phyloP scores from a whole-genome alignment of 2,888 invertebrate species.

The Cataglyphis altisquamis region DNA sequence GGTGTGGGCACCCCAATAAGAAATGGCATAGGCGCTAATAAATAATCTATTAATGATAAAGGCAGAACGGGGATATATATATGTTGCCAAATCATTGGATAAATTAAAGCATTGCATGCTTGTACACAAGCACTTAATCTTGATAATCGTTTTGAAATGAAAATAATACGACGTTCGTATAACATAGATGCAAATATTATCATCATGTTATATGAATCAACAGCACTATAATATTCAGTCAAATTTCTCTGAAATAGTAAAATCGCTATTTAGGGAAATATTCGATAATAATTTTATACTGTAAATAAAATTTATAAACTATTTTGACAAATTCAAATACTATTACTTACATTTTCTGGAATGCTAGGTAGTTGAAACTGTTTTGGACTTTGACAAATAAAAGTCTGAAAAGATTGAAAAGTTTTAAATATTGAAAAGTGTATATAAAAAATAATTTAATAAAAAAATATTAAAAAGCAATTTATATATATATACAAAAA shows the following conservation, averaged over 20 bases:
- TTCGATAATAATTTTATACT: neutral
- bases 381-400: constrained; percentile 92
- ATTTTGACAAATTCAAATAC: constrained; percentile 13
- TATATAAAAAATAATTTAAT: constrained; percentile 11
- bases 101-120: constrained; percentile 97
- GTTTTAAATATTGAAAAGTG: neutral
- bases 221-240: constrained; percentile 99
- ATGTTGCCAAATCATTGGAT: constrained; percentile 99
- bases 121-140: constrained; percentile 97
- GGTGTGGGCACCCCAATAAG: constrained; percentile 97
- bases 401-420: constrained; percentile 89
- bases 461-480: neutral
- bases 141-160: constrained; percentile 96
- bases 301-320: neutral
- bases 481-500: too few species aligned
- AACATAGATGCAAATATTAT: constrained; percentile 98
- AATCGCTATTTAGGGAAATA: neutral
- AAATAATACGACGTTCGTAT: constrained; percentile 96
- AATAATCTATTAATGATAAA: constrained; percentile 94
- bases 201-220: constrained; percentile 97
- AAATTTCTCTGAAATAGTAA: constrained; percentile 93
- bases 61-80: constrained; percentile 99
- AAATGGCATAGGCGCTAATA: constrained; percentile 99
- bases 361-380: constrained; percentile 96
- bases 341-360: constrained; percentile 95